Evolutionary conservation across 2,888 invertebrate genomes (phyloP), one percentile per base, ranked within the genome.

Genomic region (Phymatocera aterrima): DNA sequence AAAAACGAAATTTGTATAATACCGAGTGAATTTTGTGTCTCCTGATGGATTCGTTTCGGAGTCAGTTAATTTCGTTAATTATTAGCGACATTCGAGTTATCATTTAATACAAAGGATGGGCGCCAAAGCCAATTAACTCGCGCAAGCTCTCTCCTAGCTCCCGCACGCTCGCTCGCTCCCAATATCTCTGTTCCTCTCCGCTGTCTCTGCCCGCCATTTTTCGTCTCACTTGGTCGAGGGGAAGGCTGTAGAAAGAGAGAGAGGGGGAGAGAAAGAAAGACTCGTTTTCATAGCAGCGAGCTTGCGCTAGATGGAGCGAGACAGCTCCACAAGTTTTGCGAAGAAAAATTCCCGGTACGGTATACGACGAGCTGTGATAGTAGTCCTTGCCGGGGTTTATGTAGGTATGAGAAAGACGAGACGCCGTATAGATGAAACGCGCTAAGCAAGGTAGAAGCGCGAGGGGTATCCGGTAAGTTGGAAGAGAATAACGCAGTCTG

Each of bases 131-230:
- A 75, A 75, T 75, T 75, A 75, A 75, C 83, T 82, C 81, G 78
- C 79, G 80, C 82, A 79, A 77, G 79, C 79, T 81, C 85, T 83
- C 81, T 85, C 85, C 85, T 75, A 75, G 57, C 83, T 82, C 81
- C 78, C 79, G 80, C 82, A 79, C 74, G 79, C 79, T 81, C 85
- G 83, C 81, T 85, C 85, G 84, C 85, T 84, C 82, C 77, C 61
- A 64, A 57, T 82, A 70, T 85, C 84, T 82, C 82, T 74, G 80
- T 84, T 80, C 68, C 72, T 24, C 78, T 28, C 48, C 15, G 31
- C 75, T 10, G 34, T 64, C 24, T 65, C 72, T 40, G 40, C 21
- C 54, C 37, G 43, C 64, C 28, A 28, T 48, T 37, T 40, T 68
- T 43, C 40, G 18, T 65, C 61, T 28, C 43, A 5, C 60, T 77